Evolutionary conservation across 2,113 vertebrate species (phyloP), one percentile per base, ranked within the genome.

Genomic region (Nesoenas mayeri): DNA sequence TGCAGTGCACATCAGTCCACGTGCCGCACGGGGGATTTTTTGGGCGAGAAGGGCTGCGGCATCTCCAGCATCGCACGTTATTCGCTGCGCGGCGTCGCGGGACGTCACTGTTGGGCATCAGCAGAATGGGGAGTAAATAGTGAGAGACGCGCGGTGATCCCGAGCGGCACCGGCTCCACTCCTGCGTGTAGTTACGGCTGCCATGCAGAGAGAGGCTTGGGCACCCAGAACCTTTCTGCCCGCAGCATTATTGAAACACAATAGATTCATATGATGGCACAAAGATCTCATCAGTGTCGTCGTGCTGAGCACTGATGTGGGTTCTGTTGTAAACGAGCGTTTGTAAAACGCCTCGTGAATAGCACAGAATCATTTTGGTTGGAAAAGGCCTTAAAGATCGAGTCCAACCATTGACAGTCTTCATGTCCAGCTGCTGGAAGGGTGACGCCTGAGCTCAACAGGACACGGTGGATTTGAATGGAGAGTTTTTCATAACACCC

Each of bases 211-310:
- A 22, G 40, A 29, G 25, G 51, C 53, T 31, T 38, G 66, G 28
- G 31, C n/a, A 31, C 44, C 53, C 47, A 58, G 79, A 66, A 54
- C 61, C 32, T 70, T 34, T 70, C 18, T 36, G 9, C 5, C 0
- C n/a, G 18, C 34, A 56, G 48, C 77, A 22, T 36, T 50, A 6
- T 10, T 42, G 64, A 36, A 40, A 34, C 40, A 48, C 2, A 6
- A 24, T 31, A 42, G 32, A 8, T 22, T 2, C n/a, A 7, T n/a
- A 5, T 9, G 29, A 5, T 9, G 24, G 58, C 22, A 15, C n/a
- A n/a, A n/a, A 70, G 73, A 3, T 8, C 29, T n/a, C 14, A 5
- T 12, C 15, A 2, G 21, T 0, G 0, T 24, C 31, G 25, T 16
- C 70, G 47, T 70, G 15, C 42, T 50, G 34, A 3, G 28, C 66